Percentiles rank a stretch among this genome's conserved stretches.
Conservation (phyloP, 2,113 vertebrate genomes). For the Kryptolebias marmoratus region DNA sequence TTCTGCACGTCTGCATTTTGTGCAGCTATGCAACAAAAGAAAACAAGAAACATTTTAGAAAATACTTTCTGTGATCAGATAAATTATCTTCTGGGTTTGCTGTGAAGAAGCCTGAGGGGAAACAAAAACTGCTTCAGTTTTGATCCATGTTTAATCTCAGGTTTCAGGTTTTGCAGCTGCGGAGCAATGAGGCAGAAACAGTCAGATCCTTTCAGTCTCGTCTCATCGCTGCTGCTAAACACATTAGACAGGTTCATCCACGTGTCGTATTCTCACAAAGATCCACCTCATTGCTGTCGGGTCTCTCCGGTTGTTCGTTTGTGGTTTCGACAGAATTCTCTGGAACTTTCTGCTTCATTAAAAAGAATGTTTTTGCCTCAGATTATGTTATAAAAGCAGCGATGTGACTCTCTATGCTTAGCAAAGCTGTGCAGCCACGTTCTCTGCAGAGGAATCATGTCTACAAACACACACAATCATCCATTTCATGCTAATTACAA, state of each 20-base stretch:
- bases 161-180: not conserved
- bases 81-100: not conserved
- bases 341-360: too few species aligned
- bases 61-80: not conserved
- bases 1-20: too few species aligned
- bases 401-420: too few species aligned
- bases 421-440: too few species aligned
- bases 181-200: not conserved
- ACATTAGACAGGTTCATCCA: constrained; percentile 24
- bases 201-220: too few species aligned
- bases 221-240: too few species aligned
- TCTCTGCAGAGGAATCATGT: too few species aligned
- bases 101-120: not conserved
- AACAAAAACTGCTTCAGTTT: not conserved
- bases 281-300: not conserved
- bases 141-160: constrained; percentile 13
- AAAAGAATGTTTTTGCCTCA: too few species aligned
- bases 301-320: not conserved
- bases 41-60: not conserved
- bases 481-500: too few species aligned
- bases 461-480: too few species aligned
- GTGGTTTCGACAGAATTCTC: too few species aligned
- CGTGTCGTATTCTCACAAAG: constrained; percentile 14
- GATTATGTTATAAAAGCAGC: too few species aligned
- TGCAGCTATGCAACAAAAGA: not conserved